Base-by-base conservation (phyloP, 2,888 invertebrate species). In the Melieria crassipennis region DNA sequence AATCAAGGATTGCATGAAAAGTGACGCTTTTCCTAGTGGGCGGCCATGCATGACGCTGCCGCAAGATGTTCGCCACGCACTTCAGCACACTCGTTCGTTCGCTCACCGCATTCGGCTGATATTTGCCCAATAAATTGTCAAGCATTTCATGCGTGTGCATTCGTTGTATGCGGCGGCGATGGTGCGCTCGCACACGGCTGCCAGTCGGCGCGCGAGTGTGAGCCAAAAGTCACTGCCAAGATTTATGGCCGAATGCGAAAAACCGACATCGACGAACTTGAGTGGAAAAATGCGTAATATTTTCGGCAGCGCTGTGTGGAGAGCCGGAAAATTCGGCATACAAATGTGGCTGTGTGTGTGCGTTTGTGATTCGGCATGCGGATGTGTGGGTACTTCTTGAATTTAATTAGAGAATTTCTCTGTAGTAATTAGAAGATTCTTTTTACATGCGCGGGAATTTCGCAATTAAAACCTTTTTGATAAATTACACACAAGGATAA, bases 401-500 rank as follows among this genome's bases (percentile, higher is more conserved):
- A 71, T 74, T 74, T 74, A 74, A 74, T 74, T 74, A 74, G 73
- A 72, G 65, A 70, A 65, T 70, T 67, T 73, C 62, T 71, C 48
- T 57, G 66, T 64, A 61, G 71, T 70, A 63, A 73, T 72, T 71
- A 67, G 73, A 63, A 73, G 69, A 73, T 72, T 65, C 64, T 71
- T 74, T 60, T 73, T 58, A 73, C 72, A 75, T 63, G 70, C 72
- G 73, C 73, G 71, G 63, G 71, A 72, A 75, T 73, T 69, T 72
- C 56, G 65, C 69, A 65, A 69, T 74, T 74, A 75, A 75, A 74
- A 74, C 69, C 72, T 65, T 73, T 73, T 73, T 73, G 71, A 74
- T 74, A 74, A 74, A 74, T 74, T 74, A 74, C 71, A 71, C 52
- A 65, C 69, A 62, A 71, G 63, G 50, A 69, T 73, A 71, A 73